Base-by-base conservation (phyloP, 2,113 vertebrate genomes). In the Erinaceus europaeus region DNA sequence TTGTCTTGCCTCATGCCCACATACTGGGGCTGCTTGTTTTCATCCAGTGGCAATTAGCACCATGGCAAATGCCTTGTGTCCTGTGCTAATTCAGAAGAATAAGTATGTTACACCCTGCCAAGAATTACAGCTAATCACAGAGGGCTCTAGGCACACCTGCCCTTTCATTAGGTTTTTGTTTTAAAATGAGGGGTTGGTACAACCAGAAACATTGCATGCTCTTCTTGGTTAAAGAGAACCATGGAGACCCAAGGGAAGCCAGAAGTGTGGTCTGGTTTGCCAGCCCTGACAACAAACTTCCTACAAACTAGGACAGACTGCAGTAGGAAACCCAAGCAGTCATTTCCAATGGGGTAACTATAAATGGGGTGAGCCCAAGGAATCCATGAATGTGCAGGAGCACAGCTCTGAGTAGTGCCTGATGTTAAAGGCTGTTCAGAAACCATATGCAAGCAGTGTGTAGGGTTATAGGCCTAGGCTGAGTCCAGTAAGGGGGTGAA, bases 11-110 rank as follows among this genome's bases (percentile, higher is more conserved):
- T 86, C 91, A 15, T 95, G 96, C 96, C 95, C 96, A 94, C 97
- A 96, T 84, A 95, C 96, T 86, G 95, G 48, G 95, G 90, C 94
- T 36, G 88, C 96, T 96, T 97, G 96, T 96, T 95, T 94, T 64
- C 79, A 3, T 91, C 94, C 90, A 95, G 94, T 94, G 11, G 10
- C 96, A 97, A 97, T 97, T 97, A 97, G 97, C 96, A 96, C 95
- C 94, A 77, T 96, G 95, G 94, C 94, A 96, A 97, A 96, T 94
- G 95, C 94, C 94, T 74, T 67, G 44, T 95, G 96, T 93, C 95
- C 94, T 3, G 14, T 42, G 2, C 94, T 97, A 96, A 97, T 97
- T 96, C 94, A 32, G 91, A 95, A 95, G 96, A 96, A 97, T 90
- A 95, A 94, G 94, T 95, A 87, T 94, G 96, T 96, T 94, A 76